Evolutionary conservation across 2,888 invertebrate species (phyloP).

Genomic region (Aromia moschata): DNA sequence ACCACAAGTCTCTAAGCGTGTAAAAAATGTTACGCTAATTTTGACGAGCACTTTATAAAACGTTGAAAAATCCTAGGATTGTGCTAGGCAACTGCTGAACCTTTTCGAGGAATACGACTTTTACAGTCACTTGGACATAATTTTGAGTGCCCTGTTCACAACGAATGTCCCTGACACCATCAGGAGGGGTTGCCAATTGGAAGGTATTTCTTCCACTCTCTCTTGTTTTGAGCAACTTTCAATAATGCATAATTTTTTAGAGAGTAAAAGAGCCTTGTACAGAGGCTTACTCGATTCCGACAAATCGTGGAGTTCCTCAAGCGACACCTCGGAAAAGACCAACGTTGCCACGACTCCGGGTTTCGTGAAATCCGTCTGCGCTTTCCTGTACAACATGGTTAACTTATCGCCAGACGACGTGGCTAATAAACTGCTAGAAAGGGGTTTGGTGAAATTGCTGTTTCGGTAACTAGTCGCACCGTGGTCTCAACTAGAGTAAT

Average conservation of each 20-base stretch:
- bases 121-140: constrained; percentile 49
- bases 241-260: not conserved
- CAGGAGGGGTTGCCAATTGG: not conserved
- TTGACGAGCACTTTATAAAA: no score
- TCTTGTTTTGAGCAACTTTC: not conserved
- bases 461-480: constrained; percentile 59
- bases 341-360: constrained; percentile 59
- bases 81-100: constrained; percentile 32
- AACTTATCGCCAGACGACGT: constrained; percentile 60
- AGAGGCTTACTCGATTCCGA: constrained; percentile 28
- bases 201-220: no score
- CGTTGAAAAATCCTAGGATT: constrained; percentile 40
- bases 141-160: constrained; percentile 49
- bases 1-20: no score
- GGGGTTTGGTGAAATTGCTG: constrained; percentile 64
- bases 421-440: constrained; percentile 60
- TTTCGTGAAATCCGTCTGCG: constrained; percentile 61
- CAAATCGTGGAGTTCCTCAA: constrained; percentile 35
- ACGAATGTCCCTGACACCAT: constrained; percentile 26
- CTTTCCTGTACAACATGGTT: constrained; percentile 63
- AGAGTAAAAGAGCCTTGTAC: not conserved
- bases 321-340: constrained; percentile 20
- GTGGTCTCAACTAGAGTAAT: no score
- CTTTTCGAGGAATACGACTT: constrained; percentile 55
- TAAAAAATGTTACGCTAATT: no score